These are phyloP conservation scores for Myotis findleyi DNA, from an alignment of 2,797 vertebrate genomes.

Conservation along the genomic window DNA sequence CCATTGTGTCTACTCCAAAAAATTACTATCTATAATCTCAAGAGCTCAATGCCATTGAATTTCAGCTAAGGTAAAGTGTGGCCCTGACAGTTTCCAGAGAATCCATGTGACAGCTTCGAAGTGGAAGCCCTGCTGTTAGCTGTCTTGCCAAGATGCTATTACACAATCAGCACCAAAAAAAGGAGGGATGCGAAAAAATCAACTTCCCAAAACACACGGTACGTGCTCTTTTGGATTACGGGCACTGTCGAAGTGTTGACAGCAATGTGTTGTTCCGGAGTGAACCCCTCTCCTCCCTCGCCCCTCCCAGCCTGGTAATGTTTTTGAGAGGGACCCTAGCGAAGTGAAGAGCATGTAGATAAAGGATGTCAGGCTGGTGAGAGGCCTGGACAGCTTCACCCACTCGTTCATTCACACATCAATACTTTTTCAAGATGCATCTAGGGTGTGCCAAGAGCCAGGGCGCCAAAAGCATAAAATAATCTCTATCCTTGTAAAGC, in stretches of 20 bases:
- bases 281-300: background rate
- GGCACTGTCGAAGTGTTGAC: background rate
- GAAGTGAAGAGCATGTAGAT: conserved; percentile 57
- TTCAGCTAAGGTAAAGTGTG: conserved; percentile 62
- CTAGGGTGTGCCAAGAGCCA: background rate
- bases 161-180: conserved; percentile 13
- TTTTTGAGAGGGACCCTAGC: conserved; percentile 56
- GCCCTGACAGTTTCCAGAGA: conserved; percentile 67
- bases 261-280: background rate
- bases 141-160: background rate
- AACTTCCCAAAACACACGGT: conserved; percentile 50
- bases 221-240: background rate
- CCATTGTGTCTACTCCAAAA: conserved; percentile 44
- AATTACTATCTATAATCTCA: conserved; percentile 55
- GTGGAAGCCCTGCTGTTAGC: background rate
- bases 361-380: conserved; percentile 33
- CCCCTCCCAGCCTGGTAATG: background rate
- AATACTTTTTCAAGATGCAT: background rate
- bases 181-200: background rate
- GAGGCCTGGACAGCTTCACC: conserved; percentile 41
- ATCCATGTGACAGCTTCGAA: conserved; percentile 47
- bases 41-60: conserved; percentile 54
- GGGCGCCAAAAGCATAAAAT: background rate
- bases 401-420: conserved; percentile 4
- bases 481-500: background rate